Base-by-base conservation (phyloP, 2,888 invertebrate genomes). In the Epirrhoe tristata region DNA sequence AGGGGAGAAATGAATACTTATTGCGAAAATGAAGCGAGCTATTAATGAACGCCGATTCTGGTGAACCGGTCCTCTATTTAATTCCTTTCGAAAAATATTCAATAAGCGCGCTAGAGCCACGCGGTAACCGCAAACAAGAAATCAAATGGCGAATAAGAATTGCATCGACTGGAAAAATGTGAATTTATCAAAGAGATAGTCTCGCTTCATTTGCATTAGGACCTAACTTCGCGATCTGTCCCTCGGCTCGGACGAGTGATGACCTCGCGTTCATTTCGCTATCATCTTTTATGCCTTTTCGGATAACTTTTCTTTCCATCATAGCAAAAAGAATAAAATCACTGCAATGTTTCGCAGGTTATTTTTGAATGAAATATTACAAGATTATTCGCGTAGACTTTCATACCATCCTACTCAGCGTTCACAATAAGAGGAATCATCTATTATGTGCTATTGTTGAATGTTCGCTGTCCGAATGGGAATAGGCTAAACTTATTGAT, bases 1-100 rank as follows among this genome's bases (percentile, higher is more conserved):
- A 74, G 77, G 77, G 82, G 80, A 81, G 89, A 87, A 89, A 90
- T 90, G 91, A 91, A 91, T 91, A 91, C 91, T 91, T 91, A 92
- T 92, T 91, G 90, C 89, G 88, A 89, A 89, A 90, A 91, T 89
- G 91, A 90, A 89, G 85, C 87, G 83, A 73, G 74, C 81, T 81
- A 89, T 89, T 91, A 91, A 90, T 90, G 89, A 90, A 85, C 81
- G 82, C 80, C 78, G 81, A 78, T 82, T 85, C 81, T 84, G 81
- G 76, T 81, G 83, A 86, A 86, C 82, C 86, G 85, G 83, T 85
- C 76, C 83, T 81, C 82, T 83, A 86, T 85, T 90, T 90, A 90
- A 90, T 91, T 87, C 87, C 83, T 84, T 86, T 86, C 84, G 84
- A 87, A 88, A 89, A 90, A 88, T 90, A 90, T 91, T 89, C 89